Percentiles rank a stretch among this genome's conserved stretches.
These are phyloP conservation scores for Peromyscus aztecus DNA, from an alignment of 2,797 vertebrate genomes.

Conservation along the genomic window DNA sequence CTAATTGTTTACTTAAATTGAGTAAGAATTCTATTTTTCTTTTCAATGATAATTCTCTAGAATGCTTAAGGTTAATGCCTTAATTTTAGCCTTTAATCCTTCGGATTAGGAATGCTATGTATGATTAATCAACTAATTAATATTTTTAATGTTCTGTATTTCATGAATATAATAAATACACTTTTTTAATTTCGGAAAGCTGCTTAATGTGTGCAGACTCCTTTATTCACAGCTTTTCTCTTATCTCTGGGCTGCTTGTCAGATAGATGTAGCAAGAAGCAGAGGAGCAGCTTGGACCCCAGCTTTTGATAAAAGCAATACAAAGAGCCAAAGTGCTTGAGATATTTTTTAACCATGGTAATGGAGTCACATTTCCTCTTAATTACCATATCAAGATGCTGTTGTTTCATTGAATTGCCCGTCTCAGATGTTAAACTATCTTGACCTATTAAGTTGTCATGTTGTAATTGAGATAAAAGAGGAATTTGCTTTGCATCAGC, in stretches of 20 bases:
- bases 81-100: conserved; percentile 76
- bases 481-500: conserved; percentile 92
- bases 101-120: conserved; percentile 64
- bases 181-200: conserved; percentile 65
- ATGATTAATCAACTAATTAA: conserved; percentile 78
- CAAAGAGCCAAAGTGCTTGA: conserved; percentile 82
- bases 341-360: conserved; percentile 85
- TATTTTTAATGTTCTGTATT: conserved; percentile 71
- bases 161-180: conserved; percentile 72
- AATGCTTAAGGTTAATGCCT: conserved; percentile 73
- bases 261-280: conserved; percentile 19
- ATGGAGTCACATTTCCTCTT: conserved; percentile 91
- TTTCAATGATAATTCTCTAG: conserved; percentile 55
- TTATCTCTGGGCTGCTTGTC: conserved; percentile 69
- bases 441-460: conserved; percentile 93
- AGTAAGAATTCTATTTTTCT: conserved; percentile 70
- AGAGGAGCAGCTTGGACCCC: conserved; percentile 51
- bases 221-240: conserved; percentile 73
- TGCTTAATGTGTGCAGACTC: conserved; percentile 58
- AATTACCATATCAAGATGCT: conserved; percentile 92
- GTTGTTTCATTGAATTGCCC: conserved; percentile 92
- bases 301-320: conserved; percentile 81
- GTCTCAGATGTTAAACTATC: conserved; percentile 93
- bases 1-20: conserved; percentile 42
- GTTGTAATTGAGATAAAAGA: conserved; percentile 93